Base-by-base conservation (phyloP, 1,140 invertebrate species). In the Monomorium pharaonis region DNA sequence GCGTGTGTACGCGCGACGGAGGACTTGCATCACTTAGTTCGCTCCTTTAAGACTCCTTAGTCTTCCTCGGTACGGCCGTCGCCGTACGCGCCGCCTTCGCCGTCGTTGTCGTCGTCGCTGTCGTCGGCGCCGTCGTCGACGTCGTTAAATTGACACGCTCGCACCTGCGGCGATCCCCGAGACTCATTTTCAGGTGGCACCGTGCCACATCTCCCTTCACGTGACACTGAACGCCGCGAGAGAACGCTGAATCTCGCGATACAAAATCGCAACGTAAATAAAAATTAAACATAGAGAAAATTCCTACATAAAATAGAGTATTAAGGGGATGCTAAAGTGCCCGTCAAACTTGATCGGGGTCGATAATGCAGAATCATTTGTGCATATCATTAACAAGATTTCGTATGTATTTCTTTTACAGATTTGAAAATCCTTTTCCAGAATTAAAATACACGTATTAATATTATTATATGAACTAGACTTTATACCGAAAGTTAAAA, bases 1-100 rank as follows among this genome's bases (percentile, higher is more conserved):
- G 65, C 33, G 47, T 74, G 44, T 42, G 33, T 62, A 80, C 58
- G 75, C 72, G 51, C 83, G 67, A 78, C 70, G 54, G 47, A 76
- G 63, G 63, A 77, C 88, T 81, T 75, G 84, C 75, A 62, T 89
- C 88, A 76, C 62, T 86, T 81, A 81, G 75, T 67, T 72, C 58
- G 78, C 72, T 78, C 86, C 80, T 85, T n/a, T 88, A 85, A 88
- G 80, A 75, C 67, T 88, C 80, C 47, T 84, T 58, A 72, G 72
- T 88, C 87, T 88, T 72, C 80, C 84, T 85, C 65, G 87, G 72
- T 88, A 88, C 88, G n/a, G 87, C 87, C 54, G 78, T 58, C 78
- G 27, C 60, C 86, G 86, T 88, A n/a, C 78, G 62, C 78, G 62
- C 16, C 44, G 37, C 14, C 37, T 24, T 62, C 56, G 49, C n/a